Evolutionary conservation across 2,888 invertebrate genomes (phyloP), one percentile per base, ranked within the genome.

Genomic region (Boloria selene): DNA sequence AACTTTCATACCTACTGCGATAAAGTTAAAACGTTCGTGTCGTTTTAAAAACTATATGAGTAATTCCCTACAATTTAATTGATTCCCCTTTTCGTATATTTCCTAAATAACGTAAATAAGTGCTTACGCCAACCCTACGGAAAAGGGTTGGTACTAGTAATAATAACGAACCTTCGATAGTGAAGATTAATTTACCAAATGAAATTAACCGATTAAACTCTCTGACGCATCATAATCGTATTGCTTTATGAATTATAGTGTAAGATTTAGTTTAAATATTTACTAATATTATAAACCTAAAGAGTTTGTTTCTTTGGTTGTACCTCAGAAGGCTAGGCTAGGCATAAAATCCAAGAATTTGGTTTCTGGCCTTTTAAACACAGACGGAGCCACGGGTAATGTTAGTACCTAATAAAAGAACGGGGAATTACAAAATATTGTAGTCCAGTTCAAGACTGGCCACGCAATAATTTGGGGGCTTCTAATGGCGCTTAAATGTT

Each of bases 171-270:
- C 56, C 14, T 56, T 22, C 14, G 52, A 47, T 59, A 58, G 52
- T 59, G 38, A 59, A 58, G 47, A 64, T 59, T 31, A 59, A 59
- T 59, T 64, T 45, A 16, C 13, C n/a, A 64, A 13, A 31, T 17
- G 44, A 64, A 58, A 31, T 31, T 16, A 44, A 58, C 52, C 45
- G 47, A 64, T 64, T 52, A 16, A 26, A 14, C 18, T 44, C 38
- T 31, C 44, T 53, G 58, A 49, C 44, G 22, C 26, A 58, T 31
- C 22, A 22, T 22, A 22, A 58, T 17, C 26, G 45, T 17, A n/a
- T 52, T 17, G 18, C 26, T 3, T n/a, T 44, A 56, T 56, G 44
- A 22, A 56, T 56, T 56, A 44, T 22, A 22, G n/a, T n/a, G n/a
- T n/a, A 22, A 22, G n/a, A n/a, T n/a, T n/a, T n/a, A n/a, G n/a